Conservation (phyloP, 2,797 vertebrate species). For the Petrocephalus schoutedeni region DNA sequence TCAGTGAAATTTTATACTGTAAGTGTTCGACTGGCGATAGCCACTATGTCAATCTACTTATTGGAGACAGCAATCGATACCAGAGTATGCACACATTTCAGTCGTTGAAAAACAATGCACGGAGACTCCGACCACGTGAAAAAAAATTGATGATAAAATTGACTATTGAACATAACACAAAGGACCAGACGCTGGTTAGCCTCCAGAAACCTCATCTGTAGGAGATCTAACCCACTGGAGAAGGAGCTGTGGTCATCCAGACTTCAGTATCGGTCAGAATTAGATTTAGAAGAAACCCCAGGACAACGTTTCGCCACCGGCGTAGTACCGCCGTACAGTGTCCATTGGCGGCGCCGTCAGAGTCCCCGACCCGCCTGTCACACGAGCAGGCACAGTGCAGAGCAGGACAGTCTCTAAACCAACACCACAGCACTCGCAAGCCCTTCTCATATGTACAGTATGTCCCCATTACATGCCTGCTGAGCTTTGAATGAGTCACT, state of each 20-base stretch:
- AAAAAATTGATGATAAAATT: neutral
- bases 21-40: neutral
- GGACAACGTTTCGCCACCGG: neutral
- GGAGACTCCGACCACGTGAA: neutral
- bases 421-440: conserved; percentile 12
- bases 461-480: conserved; percentile 31
- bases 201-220: neutral
- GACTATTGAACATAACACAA: conserved; percentile 12
- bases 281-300: neutral
- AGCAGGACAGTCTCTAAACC: conserved; percentile 14
- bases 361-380: neutral
- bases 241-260: conserved; percentile 4
- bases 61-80: neutral
- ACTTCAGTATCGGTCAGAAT: conserved; percentile 10
- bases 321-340: neutral
- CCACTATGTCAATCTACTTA: conserved; percentile 16
- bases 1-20: conserved; percentile 6
- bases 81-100: neutral
- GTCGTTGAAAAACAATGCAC: conserved; percentile 15
- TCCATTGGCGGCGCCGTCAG: neutral
- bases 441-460: conserved; percentile 32
- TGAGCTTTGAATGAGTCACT: conserved; percentile 25
- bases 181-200: conserved; percentile 10
- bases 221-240: conserved; percentile 8
- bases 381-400: neutral